Base-by-base conservation (phyloP, 2,113 vertebrate genomes). In the Macroglossus sobrinus region DNA sequence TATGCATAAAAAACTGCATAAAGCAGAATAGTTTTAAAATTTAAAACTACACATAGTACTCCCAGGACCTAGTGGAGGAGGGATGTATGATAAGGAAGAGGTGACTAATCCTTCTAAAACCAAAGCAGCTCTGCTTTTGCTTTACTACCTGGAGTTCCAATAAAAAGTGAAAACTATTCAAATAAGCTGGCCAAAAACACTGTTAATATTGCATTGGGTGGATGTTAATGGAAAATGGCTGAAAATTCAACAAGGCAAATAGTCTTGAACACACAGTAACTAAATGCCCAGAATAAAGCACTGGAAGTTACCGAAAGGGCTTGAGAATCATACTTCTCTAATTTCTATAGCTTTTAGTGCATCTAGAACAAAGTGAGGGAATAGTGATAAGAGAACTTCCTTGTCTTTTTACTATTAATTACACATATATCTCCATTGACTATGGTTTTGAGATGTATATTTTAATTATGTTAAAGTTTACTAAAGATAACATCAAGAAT, bases 341-440 rank as follows among this genome's bases (percentile, higher is more conserved):
- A 75, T 79, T 85, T 68, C 78, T 93, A 4, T 53, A 76, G 71
- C 53, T 66, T 72, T 28, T 53, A 86, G 57, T 18, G 80, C 16
- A 76, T 76, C 59, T 74, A 89, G 13, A 89, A 78, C 68, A 75
- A 68, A 81, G 19, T 88, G 68, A 82, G 71, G 22, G 45, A 76
- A 80, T 1, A 59, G 35, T 69, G 13, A 2, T 66, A 66, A 53
- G 38, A 93, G 28, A 75, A 72, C 33, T n/a, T 84, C 43, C 53
- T 92, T 96, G 68, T 24, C 26, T 74, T 94, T 33, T 69, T 88
- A 92, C 38, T 55, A 63, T 75, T 88, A 92, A n/a, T 88, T 63
- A 81, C 40, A 61, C 19, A 91, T 84, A 43, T 43, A 76, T 47
- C 13, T 64, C 28, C 13, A 59, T 26, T 61, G 40, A 66, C 43